Evolutionary conservation across 2,888 invertebrate species (phyloP).

Genomic region (Microctonus aethiopoides): DNA sequence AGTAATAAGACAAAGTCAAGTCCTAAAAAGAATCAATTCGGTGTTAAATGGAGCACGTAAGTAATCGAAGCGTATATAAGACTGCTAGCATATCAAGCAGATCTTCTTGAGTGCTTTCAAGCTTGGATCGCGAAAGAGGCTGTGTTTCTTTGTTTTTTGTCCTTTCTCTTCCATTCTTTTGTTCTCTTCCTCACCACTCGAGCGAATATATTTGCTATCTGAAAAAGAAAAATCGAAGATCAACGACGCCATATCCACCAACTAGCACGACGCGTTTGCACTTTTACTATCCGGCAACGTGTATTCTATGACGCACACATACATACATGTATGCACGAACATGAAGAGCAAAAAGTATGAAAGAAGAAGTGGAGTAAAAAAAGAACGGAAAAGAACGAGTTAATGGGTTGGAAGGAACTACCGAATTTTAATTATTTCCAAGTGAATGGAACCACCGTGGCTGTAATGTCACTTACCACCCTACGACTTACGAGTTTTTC

Average conservation of each 20-base stretch:
- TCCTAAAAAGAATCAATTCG: slow-evolving; percentile 45
- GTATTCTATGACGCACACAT: slow-evolving; percentile 18
- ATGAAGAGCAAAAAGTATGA: background rate
- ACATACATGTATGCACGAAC: too few species aligned
- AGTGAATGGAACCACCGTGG: slow-evolving; percentile 27
- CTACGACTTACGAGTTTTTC: slow-evolving; percentile 12
- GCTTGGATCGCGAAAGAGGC: slow-evolving; percentile 13
- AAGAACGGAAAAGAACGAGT: slow-evolving; percentile 9
- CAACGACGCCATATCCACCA: slow-evolving; percentile 29
- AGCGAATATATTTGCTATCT: slow-evolving; percentile 25
- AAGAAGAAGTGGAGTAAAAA: background rate
- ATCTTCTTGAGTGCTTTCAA: slow-evolving; percentile 32
- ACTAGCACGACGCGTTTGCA: slow-evolving; percentile 4
- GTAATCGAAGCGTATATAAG: slow-evolving; percentile 42
- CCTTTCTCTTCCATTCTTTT: background rate
- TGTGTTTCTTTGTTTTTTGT: slow-evolving; percentile 6
- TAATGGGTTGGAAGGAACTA: slow-evolving; percentile 43
- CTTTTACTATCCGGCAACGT: slow-evolving; percentile 13
- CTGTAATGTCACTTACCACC: background rate
- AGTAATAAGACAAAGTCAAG: slow-evolving; percentile 25
- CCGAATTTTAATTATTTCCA: slow-evolving; percentile 46
- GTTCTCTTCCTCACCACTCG: background rate
- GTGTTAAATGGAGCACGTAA: slow-evolving; percentile 45
- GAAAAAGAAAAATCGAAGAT: slow-evolving; percentile 35
- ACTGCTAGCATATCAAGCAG: slow-evolving; percentile 40